These are phyloP conservation scores for Apogon talboti DNA, from an alignment of 2,797 vertebrate species.

Conservation along the genomic window DNA sequence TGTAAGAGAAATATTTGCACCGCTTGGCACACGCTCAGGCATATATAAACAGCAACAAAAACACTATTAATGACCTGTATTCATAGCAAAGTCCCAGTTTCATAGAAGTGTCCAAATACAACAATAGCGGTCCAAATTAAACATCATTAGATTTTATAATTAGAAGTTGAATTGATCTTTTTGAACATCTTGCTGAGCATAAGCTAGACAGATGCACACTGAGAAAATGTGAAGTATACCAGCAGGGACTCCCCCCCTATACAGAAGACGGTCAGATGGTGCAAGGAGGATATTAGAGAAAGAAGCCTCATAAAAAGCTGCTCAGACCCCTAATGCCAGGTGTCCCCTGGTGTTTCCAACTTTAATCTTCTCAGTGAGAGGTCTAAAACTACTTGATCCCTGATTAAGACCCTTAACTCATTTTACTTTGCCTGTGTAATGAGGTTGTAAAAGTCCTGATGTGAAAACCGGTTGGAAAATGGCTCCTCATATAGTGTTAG, in stretches of 20 bases:
- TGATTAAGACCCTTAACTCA: conserved; percentile 67
- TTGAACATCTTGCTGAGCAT: conserved; percentile 32
- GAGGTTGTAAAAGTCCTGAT: conserved; percentile 51
- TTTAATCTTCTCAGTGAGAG: conserved; percentile 70
- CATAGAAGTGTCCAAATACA: conserved; percentile 15
- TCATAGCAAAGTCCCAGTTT: conserved; percentile 34
- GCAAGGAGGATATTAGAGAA: conserved; percentile 47
- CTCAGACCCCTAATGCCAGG: conserved; percentile 53
- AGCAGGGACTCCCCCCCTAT: conserved; percentile 44
- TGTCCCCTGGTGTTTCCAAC: conserved; percentile 61
- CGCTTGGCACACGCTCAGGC: background rate
- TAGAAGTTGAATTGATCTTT: conserved; percentile 47
- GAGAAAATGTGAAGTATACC: conserved; percentile 48
- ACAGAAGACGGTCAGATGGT: conserved; percentile 16
- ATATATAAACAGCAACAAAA: conserved; percentile 21
- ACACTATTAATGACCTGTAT: conserved; percentile 9
- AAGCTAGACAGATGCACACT: conserved; percentile 38
- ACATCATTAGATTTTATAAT: conserved; percentile 67
- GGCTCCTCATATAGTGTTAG: conserved; percentile 29
- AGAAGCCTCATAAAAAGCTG: conserved; percentile 40
- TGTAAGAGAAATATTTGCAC: background rate
- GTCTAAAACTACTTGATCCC: conserved; percentile 63
- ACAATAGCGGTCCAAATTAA: conserved; percentile 48
- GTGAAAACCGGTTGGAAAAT: conserved; percentile 40
- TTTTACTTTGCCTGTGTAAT: conserved; percentile 65